Conservation (phyloP, 2,888 invertebrate species). For the Tinea semifulvella region DNA sequence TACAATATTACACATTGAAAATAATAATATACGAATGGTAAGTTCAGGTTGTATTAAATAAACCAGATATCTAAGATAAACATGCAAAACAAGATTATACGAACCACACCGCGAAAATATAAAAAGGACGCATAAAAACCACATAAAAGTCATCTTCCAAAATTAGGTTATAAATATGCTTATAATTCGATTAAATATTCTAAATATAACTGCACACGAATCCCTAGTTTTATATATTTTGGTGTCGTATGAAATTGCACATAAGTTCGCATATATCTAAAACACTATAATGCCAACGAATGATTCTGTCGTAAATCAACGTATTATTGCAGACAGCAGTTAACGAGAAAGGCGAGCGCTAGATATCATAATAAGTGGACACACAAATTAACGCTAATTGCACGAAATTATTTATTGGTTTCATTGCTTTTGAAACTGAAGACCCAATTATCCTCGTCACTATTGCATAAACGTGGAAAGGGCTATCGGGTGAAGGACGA, state of each 20-base stretch:
- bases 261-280: conserved; percentile 6
- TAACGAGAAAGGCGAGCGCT: conserved; percentile 30
- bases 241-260: neutral
- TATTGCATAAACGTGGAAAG: conserved; percentile 6
- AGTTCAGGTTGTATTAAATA: too few species aligned
- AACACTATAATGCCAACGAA: neutral
- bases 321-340: conserved; percentile 36
- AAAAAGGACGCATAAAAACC: conserved; percentile 1
- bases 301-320: conserved; percentile 36
- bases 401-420: neutral
- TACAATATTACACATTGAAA: too few species aligned
- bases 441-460: neutral
- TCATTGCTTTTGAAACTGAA: neutral
- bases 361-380: conserved; percentile 37
- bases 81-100: neutral
- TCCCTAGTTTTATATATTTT: too few species aligned
- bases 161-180: neutral
- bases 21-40: too few species aligned
- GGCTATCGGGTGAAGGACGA: conserved; percentile 35
- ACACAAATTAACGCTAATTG: conserved; percentile 33
- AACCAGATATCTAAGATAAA: neutral
- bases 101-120: conserved; percentile 3
- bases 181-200: neutral
- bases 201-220: neutral
- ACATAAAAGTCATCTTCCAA: conserved; percentile 4